These are phyloP conservation scores for Theocolax elegans DNA, from an alignment of 1,140 invertebrate species.

Conservation along the genomic window DNA sequence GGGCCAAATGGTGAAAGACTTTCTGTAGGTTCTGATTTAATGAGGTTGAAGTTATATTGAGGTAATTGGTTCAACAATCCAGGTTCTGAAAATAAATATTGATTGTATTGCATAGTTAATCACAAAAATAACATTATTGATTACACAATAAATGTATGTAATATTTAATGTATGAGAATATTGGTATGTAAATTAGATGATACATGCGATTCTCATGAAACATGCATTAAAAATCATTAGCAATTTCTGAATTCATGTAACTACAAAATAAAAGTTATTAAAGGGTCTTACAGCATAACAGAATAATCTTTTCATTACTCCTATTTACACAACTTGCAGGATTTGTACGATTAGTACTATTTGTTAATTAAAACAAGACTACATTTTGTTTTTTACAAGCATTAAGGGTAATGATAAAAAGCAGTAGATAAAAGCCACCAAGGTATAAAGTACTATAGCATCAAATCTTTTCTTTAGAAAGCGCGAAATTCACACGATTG, in stretches of 20 bases:
- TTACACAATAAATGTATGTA: background rate
- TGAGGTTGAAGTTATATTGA: constrained; percentile 47
- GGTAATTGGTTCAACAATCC: constrained; percentile 42
- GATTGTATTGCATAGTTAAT: constrained; percentile 31
- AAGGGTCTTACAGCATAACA: no score
- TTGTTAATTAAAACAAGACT: no score
- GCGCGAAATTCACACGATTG: constrained; percentile 28
- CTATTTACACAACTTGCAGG: no score
- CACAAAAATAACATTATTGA: background rate
- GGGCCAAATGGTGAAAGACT: constrained; percentile 44
- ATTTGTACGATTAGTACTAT: no score
- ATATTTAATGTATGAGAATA: no score
- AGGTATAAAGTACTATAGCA: background rate
- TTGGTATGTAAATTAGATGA: no score
- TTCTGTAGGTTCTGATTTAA: constrained; percentile 53
- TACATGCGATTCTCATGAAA: background rate
- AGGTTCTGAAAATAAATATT: constrained; percentile 46
- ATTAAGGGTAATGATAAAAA: background rate
- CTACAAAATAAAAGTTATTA: no score
- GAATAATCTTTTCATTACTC: no score
- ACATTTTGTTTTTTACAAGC: background rate
- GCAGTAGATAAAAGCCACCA: background rate
- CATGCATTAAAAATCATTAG: background rate
- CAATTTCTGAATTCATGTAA: no score
- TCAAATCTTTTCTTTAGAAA: background rate